A percentile compares a stretch with the other conserved stretches of the same genome.
These are phyloP conservation scores for Palaemon carinicauda DNA, from an alignment of 1,140 invertebrate species.

Conservation along the genomic window DNA sequence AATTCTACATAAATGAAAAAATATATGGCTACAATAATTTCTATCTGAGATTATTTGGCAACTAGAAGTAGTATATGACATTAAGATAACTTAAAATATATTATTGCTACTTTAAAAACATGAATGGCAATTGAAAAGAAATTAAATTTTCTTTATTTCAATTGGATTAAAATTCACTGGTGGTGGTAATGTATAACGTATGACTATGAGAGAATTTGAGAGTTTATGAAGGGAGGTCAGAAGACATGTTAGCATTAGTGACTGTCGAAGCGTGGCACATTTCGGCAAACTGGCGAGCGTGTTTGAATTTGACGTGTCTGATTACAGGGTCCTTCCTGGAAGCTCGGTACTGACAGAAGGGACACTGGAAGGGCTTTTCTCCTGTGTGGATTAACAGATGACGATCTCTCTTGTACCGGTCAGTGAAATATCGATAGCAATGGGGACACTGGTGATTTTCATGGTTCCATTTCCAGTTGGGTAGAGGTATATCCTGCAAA, in stretches of 20 bases:
- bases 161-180: neutral
- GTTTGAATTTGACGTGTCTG: constrained; percentile 25
- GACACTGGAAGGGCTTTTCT: constrained; percentile 36
- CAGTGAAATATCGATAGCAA: constrained; percentile 23
- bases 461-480: constrained; percentile 2
- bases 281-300: constrained; percentile 27
- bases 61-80: too few relatives aligned
- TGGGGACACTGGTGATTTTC: constrained; percentile 28
- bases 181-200: neutral
- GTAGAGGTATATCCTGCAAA: neutral
- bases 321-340: constrained; percentile 27
- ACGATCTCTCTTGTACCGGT: constrained; percentile 35
- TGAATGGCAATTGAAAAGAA: too few relatives aligned
- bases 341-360: constrained; percentile 24
- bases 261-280: neutral
- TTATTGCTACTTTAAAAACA: too few relatives aligned
- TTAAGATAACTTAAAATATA: too few relatives aligned
- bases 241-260: neutral
- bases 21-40: too few relatives aligned
- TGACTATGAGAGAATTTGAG: too few relatives aligned
- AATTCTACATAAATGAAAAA: too few relatives aligned
- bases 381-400: constrained; percentile 32
- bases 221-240: too few relatives aligned
- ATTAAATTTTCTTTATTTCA: too few relatives aligned
- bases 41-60: too few relatives aligned